Base-by-base conservation (phyloP, 2,113 vertebrate species). In the Dryoscopus gambensis region DNA sequence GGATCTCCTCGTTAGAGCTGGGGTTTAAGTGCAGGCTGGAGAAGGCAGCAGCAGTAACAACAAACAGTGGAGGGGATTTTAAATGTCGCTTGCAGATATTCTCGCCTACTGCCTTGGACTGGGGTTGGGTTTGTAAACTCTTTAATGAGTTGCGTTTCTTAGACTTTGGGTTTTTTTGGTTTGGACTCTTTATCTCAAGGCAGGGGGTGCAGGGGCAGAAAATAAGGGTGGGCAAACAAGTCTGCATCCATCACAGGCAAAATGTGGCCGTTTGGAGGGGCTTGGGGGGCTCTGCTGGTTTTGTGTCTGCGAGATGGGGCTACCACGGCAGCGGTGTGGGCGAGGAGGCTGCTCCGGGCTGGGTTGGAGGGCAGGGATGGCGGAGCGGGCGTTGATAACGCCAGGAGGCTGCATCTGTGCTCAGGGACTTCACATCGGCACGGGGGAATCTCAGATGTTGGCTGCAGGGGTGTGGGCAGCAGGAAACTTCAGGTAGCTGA, bases 21-120 rank as follows among this genome's bases (percentile, higher is more conserved):
- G 94, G 84, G 4, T 77, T 89, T 90, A 56, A 77, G 31, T 13
- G 62, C 90, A 87, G 80, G 35, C 96, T 94, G 94, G 90, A 88
- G 89, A 70, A 93, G 76, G 82, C 17, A 93, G 94, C 89, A 90
- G 84, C 76, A 70, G 21, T 50, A 83, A 75, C 82, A 90, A 87
- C 74, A 92, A 79, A 79, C 49, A 90, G 75, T 62, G 64, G 84
- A 95, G 90, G 60, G 85, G 88, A 47, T 90, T 90, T 91, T 28
- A 93, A 95, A 76, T 39, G 42, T 50, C 40, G 89, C 78, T 91
- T 17, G 55, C 73, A 93, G 76, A 77, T 77, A 79, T 65, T 60
- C 86, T 40, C 21, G 33, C 70, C 69, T 28, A 25, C 79, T 60
- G 87, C 81, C 79, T 93, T 84, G 52, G 70, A 10, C 52, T 70